phyloP scores from a whole-genome alignment of 1,140 invertebrate species.

The Pseudomyrmex sp. region DNA sequence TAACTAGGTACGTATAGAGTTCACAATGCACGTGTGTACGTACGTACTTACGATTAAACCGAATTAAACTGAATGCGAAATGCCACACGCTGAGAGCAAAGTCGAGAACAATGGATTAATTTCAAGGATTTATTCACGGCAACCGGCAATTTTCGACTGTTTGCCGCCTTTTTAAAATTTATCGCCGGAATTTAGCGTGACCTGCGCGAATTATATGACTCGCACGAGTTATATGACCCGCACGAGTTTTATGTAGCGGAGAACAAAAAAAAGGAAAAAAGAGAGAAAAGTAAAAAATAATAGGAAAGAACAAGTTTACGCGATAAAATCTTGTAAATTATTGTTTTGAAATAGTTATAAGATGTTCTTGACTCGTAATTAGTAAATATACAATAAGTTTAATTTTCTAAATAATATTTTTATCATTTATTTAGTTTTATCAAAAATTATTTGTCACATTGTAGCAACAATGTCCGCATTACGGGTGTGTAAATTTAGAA shows the following conservation, averaged over 20 bases:
- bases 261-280: neutral
- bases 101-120: constrained; percentile 23
- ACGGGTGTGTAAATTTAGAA: neutral
- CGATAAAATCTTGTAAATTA: constrained; percentile 1
- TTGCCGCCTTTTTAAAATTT: constrained; percentile 41
- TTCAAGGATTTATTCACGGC: constrained; percentile 38
- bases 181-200: constrained; percentile 2
- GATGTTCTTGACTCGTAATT: no score
- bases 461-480: neutral
- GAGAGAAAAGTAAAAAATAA: neutral
- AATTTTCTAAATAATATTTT: neutral
- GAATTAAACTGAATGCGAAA: neutral
- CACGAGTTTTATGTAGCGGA: neutral
- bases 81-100: neutral
- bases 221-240: neutral
- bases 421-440: neutral
- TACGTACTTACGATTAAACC: neutral
- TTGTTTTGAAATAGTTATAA: neutral
- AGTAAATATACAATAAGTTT: neutral
- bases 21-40: neutral
- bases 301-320: neutral
- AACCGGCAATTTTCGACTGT: constrained; percentile 37
- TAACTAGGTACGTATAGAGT: neutral
- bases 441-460: neutral
- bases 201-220: neutral